Evolutionary conservation across 2,113 vertebrate species (phyloP).

Genomic region (Nothobranchius furzeri): DNA sequence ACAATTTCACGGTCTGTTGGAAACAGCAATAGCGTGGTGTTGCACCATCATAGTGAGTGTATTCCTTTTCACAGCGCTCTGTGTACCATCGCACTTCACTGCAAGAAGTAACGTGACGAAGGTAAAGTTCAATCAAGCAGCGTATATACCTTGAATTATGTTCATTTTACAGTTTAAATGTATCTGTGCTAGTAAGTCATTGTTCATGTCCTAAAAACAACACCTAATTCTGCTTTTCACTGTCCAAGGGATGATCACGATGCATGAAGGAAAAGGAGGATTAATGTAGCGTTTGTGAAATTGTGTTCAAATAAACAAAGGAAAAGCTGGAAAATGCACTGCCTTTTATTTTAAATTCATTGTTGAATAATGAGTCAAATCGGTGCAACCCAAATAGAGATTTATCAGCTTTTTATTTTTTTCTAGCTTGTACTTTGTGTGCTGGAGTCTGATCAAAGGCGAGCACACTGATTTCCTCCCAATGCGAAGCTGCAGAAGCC

Average conservation of each 20-base stretch:
- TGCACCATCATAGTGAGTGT: slow-evolving; percentile 35
- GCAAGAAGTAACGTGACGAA: slow-evolving; percentile 35
- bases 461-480: slow-evolving; percentile 58
- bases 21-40: slow-evolving; percentile 39
- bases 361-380: slow-evolving; percentile 26
- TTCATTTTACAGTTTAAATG: too few relatives aligned
- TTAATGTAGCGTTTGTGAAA: not conserved
- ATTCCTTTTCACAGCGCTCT: slow-evolving; percentile 37
- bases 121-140: slow-evolving; percentile 4
- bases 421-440: slow-evolving; percentile 54
- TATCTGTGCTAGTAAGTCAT: too few relatives aligned
- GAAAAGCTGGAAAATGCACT: not conserved
- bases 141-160: too few relatives aligned
- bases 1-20: slow-evolving; percentile 71
- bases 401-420: slow-evolving; percentile 9
- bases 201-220: too few relatives aligned
- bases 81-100: slow-evolving; percentile 27
- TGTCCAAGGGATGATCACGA: too few relatives aligned
- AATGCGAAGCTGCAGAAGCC: slow-evolving; percentile 65
- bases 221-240: too few relatives aligned
- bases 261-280: too few relatives aligned
- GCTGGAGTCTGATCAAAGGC: slow-evolving; percentile 73
- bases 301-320: not conserved
- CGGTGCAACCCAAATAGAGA: slow-evolving; percentile 44
- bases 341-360: not conserved